These are phyloP conservation scores for Sebastes iracundus DNA, from an alignment of 2,797 vertebrate species.

Conservation along the genomic window DNA sequence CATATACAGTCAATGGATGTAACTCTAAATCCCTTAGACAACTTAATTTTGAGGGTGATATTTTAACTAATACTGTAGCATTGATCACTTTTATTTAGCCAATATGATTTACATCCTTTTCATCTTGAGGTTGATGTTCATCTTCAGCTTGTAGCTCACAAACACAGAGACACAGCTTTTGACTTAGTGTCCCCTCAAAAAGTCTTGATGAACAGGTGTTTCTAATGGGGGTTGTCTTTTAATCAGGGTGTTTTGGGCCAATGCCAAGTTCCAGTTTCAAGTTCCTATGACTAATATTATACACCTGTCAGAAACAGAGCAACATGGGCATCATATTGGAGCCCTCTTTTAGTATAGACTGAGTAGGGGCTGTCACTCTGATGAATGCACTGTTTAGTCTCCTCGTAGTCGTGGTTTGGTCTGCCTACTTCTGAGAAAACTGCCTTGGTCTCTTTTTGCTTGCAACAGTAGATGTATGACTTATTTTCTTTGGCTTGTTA, in stretches of 20 bases:
- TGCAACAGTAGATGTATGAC: not conserved
- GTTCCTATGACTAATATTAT: not conserved
- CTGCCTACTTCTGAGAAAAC: not conserved
- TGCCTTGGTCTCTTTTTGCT: conserved; percentile 9
- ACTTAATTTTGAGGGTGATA: conserved; percentile 8
- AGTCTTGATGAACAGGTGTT: not conserved
- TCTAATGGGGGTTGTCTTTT: not conserved
- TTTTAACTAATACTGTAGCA: not conserved
- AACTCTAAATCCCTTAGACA: not conserved
- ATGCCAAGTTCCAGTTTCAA: not conserved
- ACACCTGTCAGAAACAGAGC: not conserved
- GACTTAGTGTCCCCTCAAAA: not conserved
- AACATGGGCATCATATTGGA: not conserved
- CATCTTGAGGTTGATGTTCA: not conserved
- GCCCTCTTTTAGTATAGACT: not conserved
- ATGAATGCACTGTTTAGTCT: not conserved
- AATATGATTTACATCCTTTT: not conserved
- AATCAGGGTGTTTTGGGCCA: not conserved
- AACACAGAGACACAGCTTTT: not conserved
- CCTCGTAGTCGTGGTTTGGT: not conserved
- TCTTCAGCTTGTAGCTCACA: not conserved
- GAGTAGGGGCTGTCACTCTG: not conserved
- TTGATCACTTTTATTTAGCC: not conserved
- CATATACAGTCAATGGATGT: too few relatives aligned
- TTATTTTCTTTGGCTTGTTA: conserved; percentile 16